Evolutionary conservation across 2,797 vertebrate genomes (phyloP).

Genomic region (Leptodactylus fallax): DNA sequence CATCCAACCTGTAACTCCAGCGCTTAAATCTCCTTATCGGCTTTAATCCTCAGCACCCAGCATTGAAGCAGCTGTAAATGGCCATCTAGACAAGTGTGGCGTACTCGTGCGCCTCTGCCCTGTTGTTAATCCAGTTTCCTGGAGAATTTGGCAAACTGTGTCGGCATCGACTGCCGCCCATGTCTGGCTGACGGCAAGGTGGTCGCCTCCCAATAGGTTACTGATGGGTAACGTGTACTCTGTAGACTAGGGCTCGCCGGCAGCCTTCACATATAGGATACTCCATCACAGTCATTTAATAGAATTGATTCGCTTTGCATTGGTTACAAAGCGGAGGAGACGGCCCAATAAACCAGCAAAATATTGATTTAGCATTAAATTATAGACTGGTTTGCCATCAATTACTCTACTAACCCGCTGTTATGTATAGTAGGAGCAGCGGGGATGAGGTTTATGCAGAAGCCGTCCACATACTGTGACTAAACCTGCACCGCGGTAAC

Average conservation of each 20-base stretch:
- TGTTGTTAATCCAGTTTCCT: not conserved
- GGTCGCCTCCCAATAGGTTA: not conserved
- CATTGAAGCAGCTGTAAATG: not conserved
- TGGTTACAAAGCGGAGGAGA: not conserved
- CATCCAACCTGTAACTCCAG: slow-evolving; percentile 34
- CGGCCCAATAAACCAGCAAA: not conserved
- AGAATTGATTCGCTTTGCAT: not conserved
- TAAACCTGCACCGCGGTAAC: no score
- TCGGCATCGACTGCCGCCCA: no score
- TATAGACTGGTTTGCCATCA: not conserved
- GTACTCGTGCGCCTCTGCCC: not conserved
- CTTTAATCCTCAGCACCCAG: slow-evolving; percentile 2
- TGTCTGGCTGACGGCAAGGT: not conserved
- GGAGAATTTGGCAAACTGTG: no score
- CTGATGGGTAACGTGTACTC: not conserved
- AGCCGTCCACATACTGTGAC: no score
- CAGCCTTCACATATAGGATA: not conserved
- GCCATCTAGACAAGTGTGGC: not conserved
- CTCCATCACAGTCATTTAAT: not conserved
- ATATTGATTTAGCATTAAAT: not conserved
- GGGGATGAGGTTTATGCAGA: no score
- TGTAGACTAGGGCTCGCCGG: not conserved
- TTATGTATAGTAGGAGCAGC: no score
- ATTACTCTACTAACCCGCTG: no score
- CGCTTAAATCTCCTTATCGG: slow-evolving; percentile 29